Percentiles rank a stretch among this genome's conserved stretches.
These are phyloP conservation scores for Acanthaster planci DNA, from an alignment of 35 echinoderm and acorn worm species.

Conservation along the genomic window DNA sequence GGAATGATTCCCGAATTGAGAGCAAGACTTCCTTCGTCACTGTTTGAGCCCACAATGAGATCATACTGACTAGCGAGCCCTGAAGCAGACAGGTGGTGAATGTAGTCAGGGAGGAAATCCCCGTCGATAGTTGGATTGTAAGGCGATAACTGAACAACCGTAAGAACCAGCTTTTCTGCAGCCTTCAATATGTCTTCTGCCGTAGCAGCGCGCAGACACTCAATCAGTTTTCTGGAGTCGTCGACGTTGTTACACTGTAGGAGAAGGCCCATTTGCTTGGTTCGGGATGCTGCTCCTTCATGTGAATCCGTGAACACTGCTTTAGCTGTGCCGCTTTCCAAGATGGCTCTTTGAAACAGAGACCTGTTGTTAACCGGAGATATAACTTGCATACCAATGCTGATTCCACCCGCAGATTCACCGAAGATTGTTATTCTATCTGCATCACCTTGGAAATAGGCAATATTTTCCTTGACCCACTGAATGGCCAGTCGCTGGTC, in stretches of 20 bases:
- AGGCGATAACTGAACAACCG: not conserved
- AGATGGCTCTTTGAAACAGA: constrained; percentile 24
- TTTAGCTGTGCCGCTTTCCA: not conserved
- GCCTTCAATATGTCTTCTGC: not conserved
- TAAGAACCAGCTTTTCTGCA: not conserved
- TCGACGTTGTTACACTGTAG: constrained; percentile 7
- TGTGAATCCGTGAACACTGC: not conserved
- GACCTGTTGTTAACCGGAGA: not conserved
- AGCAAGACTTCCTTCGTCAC: constrained; percentile 21
- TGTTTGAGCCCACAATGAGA: constrained; percentile 37
- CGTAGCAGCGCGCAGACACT: constrained; percentile 34
- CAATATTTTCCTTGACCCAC: constrained; percentile 47
- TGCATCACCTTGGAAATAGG: constrained; percentile 29
- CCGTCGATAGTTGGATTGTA: constrained; percentile 40
- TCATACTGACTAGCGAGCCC: constrained; percentile 38
- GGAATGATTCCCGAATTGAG: too few species aligned
- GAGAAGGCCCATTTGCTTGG: not conserved
- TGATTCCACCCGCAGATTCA: not conserved
- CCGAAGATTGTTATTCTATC: constrained; percentile 46
- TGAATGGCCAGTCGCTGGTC: constrained; percentile 41
- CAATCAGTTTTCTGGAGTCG: not conserved
- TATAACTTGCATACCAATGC: not conserved
- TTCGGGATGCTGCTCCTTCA: not conserved
- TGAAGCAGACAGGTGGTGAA: not conserved
- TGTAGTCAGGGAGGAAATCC: constrained; percentile 31